Evolutionary conservation across 1,140 invertebrate species (phyloP).

Genomic region (Camponotus pennsylvanicus): DNA sequence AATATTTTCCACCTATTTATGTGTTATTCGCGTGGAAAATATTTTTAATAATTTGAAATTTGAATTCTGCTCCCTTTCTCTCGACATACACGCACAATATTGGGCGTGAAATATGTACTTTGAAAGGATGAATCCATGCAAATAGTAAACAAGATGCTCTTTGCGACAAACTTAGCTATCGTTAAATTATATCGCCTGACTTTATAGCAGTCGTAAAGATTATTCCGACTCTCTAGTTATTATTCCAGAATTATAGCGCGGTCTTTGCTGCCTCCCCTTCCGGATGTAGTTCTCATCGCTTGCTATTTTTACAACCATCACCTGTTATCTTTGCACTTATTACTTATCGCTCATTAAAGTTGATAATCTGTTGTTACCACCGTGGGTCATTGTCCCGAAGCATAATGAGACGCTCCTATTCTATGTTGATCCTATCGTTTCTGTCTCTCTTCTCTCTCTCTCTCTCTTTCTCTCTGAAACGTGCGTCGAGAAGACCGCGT

Average conservation of each 20-base stretch:
- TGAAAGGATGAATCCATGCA: not conserved
- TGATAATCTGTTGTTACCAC: constrained; percentile 46
- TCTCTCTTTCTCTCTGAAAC: constrained; percentile 20
- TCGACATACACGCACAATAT: too few species aligned
- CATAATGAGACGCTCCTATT: constrained; percentile 61
- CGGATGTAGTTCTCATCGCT: not conserved
- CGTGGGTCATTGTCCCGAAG: constrained; percentile 58
- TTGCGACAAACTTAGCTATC: not conserved
- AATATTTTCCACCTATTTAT: too few species aligned
- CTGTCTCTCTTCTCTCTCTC: not conserved
- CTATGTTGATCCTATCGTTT: constrained; percentile 69
- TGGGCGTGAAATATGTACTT: not conserved
- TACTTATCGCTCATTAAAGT: constrained; percentile 51
- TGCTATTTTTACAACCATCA: constrained; percentile 38
- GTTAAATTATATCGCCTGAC: not conserved
- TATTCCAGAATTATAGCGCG: not conserved
- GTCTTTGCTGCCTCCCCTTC: not conserved
- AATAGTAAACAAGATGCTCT: too few species aligned
- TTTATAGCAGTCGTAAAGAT: constrained; percentile 14
- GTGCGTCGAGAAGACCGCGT: constrained; percentile 6
- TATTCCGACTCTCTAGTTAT: not conserved
- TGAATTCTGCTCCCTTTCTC: too few species aligned
- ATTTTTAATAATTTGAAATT: too few species aligned
- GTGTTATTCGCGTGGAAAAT: too few species aligned
- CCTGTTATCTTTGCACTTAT: constrained; percentile 45